phyloP scores from a whole-genome alignment of 30 jellyfish, hydroid and myxozoan genomes.

The Morbakka virulenta region DNA sequence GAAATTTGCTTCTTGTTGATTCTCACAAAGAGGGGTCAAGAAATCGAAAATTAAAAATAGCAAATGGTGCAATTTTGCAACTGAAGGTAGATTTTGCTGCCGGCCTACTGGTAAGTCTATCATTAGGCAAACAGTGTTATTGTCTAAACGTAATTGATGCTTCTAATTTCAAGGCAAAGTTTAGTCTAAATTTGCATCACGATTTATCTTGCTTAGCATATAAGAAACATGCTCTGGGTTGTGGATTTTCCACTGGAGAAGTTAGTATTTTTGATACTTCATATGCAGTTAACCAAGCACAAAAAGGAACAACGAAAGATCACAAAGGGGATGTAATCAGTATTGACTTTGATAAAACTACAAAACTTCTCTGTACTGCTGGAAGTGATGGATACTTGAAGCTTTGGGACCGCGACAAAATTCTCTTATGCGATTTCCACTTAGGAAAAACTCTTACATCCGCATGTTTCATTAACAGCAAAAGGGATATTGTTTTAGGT shows the following conservation, averaged over 20 bases:
- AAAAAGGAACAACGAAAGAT: neutral
- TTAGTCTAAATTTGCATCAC: slow-evolving; percentile 23
- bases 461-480: slow-evolving; percentile 54
- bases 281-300: neutral
- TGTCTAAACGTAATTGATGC: slow-evolving; percentile 7
- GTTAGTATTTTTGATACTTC: neutral
- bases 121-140: slow-evolving; percentile 25
- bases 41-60: slow-evolving; percentile 20
- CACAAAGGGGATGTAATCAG: slow-evolving; percentile 32
- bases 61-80: slow-evolving; percentile 39
- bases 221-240: slow-evolving; percentile 15
- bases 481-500: slow-evolving; percentile 52
- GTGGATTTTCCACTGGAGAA: slow-evolving; percentile 57
- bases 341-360: slow-evolving; percentile 31
- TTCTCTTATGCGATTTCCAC: slow-evolving; percentile 44
- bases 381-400: slow-evolving; percentile 49
- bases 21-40: slow-evolving; percentile 43
- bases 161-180: neutral
- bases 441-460: slow-evolving; percentile 32
- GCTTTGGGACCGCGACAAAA: slow-evolving; percentile 52
- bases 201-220: slow-evolving; percentile 17
- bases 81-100: slow-evolving; percentile 13
- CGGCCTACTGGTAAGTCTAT: neutral
- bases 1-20: slow-evolving; percentile 46
- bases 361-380: slow-evolving; percentile 22